Evolutionary conservation across 2,888 invertebrate species (phyloP), one percentile per base, ranked within the genome.

Genomic region (Phytoseiulus persimilis): DNA sequence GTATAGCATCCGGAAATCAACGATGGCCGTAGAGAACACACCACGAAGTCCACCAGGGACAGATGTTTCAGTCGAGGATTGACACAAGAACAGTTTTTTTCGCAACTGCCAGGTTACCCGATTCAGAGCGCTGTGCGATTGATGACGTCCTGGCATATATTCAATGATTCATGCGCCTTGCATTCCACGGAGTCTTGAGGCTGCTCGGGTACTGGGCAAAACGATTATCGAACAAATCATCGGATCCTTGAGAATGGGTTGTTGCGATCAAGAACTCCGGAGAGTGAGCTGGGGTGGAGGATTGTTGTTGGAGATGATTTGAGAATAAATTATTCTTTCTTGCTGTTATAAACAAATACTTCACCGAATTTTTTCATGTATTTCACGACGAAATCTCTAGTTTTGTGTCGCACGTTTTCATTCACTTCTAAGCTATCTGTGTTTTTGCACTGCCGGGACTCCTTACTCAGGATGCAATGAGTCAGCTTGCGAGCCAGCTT

Each of bases 351-450:
- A 31, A 87, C 87, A 33, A 87, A 91, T 31, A 95, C 94, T 0
- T 95, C 94, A 0, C 97, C 97, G 93, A 96, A 98, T 93, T 97
- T 97, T 33, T 95, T 95, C 98, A 99, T 98, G 93, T 98, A 98
- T 92, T 97, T 98, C 92, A 95, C 95, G 90, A 98, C 96, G 93
- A 97, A 98, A 93, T 97, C 98, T 93, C 96, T 96, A 32, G 98
- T 97, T 93, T 99, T 99, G 91, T 96, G 95, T 92, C 97, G 96
- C 11, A 98, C 98, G 90, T 96, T 96, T 91, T 97, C 96, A 83
- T 96, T 97, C 92, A 96, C 96, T 90, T 96, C 95, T 89, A 97
- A 93, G 92, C 97, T 96, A 91, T 96, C 96, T 1, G 96, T 95
- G 84, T 95, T 95, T 91, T 95, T 95, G 92, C 97, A 96, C 93